Percentiles rank a stretch among this genome's conserved stretches.
Conservation (phyloP, 1,140 invertebrate species). For the Camponotus vicinus region DNA sequence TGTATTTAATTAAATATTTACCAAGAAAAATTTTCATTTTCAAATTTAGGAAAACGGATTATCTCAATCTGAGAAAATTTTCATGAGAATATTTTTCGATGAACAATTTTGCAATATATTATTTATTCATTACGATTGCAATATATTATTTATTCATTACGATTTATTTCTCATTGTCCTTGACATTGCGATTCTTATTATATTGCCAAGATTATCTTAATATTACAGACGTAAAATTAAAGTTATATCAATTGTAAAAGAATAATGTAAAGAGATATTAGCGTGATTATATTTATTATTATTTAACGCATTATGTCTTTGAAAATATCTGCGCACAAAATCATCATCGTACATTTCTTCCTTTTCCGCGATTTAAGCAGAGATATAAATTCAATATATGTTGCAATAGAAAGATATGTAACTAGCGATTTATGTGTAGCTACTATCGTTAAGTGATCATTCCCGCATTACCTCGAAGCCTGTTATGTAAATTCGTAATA, state of each 20-base stretch:
- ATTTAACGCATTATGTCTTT: constrained; percentile 3
- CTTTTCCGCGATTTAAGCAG: background rate
- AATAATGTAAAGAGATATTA: background rate
- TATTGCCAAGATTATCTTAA: background rate
- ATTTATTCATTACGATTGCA: background rate
- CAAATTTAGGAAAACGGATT: background rate
- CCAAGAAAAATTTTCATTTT: background rate
- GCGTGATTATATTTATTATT: background rate
- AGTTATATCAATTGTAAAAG: background rate
- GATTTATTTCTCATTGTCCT: background rate
- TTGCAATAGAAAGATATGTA: background rate
- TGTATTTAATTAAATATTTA: background rate
- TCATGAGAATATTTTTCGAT: background rate
- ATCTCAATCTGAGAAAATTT: background rate
- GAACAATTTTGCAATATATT: background rate
- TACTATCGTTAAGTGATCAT: constrained; percentile 13
- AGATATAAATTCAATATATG: background rate
- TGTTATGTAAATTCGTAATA: constrained; percentile 36
- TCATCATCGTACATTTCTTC: background rate
- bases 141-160: background rate
- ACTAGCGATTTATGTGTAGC: background rate
- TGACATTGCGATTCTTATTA: background rate
- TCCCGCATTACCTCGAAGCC: background rate
- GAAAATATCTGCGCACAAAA: background rate
- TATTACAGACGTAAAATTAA: background rate